phyloP scores from a whole-genome alignment of 2,888 invertebrate genomes.

The Prenolepis imparis region DNA sequence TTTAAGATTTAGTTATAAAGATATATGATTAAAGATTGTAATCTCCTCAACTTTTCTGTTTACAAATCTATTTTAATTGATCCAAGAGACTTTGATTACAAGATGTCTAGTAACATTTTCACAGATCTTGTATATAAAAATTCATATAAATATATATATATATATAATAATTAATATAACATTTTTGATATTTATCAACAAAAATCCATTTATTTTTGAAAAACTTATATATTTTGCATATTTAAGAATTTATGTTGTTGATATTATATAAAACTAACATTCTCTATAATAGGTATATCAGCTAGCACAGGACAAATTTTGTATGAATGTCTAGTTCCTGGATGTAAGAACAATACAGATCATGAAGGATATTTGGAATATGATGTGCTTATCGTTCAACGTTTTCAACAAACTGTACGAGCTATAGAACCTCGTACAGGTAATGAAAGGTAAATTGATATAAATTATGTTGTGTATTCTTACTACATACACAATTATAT shows the following conservation, averaged over 20 bases:
- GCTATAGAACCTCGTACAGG: slow-evolving; percentile 96
- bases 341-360: slow-evolving; percentile 91
- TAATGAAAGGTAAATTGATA: slow-evolving; percentile 90
- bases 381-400: slow-evolving; percentile 92
- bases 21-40: not conserved
- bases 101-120: not conserved
- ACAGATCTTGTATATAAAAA: not conserved
- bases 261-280: not conserved
- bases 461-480: slow-evolving; percentile 15
- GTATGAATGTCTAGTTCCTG: slow-evolving; percentile 92
- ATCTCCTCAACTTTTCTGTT: too few relatives aligned
- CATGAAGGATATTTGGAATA: slow-evolving; percentile 85
- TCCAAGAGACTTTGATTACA: not conserved
- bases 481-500: slow-evolving; percentile 7
- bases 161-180: not conserved
- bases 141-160: too few relatives aligned
- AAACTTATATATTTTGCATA: slow-evolving; percentile 7
- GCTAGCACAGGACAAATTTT: slow-evolving; percentile 90
- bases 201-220: not conserved
- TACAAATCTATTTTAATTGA: not conserved
- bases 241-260: not conserved
- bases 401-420: slow-evolving; percentile 95
- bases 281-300: slow-evolving; percentile 88
- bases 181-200: not conserved
- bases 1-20: not conserved